Conservation (phyloP, 2,888 invertebrate genomes). For the Plebejus melissa region DNA sequence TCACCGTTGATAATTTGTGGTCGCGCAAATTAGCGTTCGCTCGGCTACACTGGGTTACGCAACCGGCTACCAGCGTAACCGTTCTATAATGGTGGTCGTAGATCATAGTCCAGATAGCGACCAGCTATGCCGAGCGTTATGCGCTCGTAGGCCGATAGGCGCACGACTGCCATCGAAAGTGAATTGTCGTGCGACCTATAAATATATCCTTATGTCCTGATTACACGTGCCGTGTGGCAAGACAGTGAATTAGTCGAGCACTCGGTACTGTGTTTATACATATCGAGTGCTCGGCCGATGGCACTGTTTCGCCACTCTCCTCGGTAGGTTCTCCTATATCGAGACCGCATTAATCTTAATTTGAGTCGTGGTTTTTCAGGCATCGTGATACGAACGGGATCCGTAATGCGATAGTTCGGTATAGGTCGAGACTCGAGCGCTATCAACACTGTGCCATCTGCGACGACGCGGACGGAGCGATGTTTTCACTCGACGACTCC, state of each 20-base stretch:
- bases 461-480: conserved; percentile 50
- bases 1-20: conserved; percentile 48
- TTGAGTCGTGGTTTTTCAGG: conserved; percentile 10
- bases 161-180: conserved; percentile 71
- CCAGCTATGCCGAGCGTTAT: conserved; percentile 61
- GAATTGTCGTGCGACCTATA: conserved; percentile 57
- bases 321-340: no score
- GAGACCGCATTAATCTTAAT: conserved; percentile 34
- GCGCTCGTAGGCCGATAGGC: conserved; percentile 61
- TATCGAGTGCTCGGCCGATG: no score
- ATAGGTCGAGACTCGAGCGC: conserved; percentile 63
- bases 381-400: not conserved
- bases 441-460: conserved; percentile 76
- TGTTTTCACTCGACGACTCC: conserved; percentile 69
- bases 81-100: conserved; percentile 59
- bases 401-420: not conserved
- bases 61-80: conserved; percentile 67
- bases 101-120: conserved; percentile 71
- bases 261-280: no score
- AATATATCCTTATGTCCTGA: conserved; percentile 31
- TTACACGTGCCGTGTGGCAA: conserved; percentile 32
- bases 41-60: conserved; percentile 69
- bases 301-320: no score
- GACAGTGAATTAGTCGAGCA: no score
- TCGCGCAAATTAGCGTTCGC: conserved; percentile 68